Base-by-base conservation (phyloP, 2,888 invertebrate species). In the Eilema griseolum region DNA sequence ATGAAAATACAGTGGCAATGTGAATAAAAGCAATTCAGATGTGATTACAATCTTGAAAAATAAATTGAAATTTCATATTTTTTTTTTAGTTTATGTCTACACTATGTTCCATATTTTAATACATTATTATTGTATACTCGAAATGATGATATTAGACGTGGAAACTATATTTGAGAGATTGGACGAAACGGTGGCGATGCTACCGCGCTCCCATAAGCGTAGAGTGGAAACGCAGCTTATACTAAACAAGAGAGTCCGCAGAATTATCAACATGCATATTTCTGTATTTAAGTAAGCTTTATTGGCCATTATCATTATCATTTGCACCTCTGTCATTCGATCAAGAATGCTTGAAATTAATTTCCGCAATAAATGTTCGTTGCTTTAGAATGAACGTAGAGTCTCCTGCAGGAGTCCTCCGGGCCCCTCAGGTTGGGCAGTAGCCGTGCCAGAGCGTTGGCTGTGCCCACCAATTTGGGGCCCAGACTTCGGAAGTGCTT, bases 71-170 rank as follows among this genome's bases (percentile, higher is more conserved):
- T 12, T 3, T 33, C 14, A 37, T 14, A 14, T 14, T 86, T 52
- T 24, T 65, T 63, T 89, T 88, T 37, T 86, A 93, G 93, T 86
- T 0, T 93, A 91, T 72, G 76, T 93, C 11, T 93, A 92, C 80
- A 78, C 87, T 1, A 67, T 90, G 20, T 91, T 93, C 66, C 93
- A 94, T 74, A 81, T 90, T 33, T 69, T 93, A 33, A 72, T 93
- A 12, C 93, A 93, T 76, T 86, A 87, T 72, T 87, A 88, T 72
- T 83, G 75, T 24, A 69, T 91, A 70, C 85, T 94, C 88, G 84
- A 88, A 20, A 81, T 93, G 84, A 89, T 92, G 1, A 86, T 89
- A 41, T 71, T 90, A 37, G 89, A 91, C 57, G 85, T 92, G 26
- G 83, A 86, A 37, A 82, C 82, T 11, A 78, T 94, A 70, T 93